A percentile compares a stretch with the other conserved stretches of the same genome.
Evolutionary conservation across 2,888 invertebrate species (phyloP).

Genomic region (Thumatha senex): DNA sequence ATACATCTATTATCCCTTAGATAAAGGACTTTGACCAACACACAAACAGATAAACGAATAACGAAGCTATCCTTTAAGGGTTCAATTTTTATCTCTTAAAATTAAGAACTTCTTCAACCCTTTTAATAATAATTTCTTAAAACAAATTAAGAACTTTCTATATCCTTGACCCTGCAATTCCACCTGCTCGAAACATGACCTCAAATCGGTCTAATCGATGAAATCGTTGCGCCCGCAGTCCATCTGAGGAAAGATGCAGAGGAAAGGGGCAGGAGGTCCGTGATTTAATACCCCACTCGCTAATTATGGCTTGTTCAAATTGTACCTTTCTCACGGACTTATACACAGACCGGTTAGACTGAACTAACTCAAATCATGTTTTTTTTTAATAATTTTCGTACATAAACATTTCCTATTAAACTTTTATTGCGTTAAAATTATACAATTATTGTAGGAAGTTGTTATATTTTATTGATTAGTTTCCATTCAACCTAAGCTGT

Average conservation of each 20-base stretch:
- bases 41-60: too few species aligned
- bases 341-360: slow-evolving; percentile 47
- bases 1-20: too few species aligned
- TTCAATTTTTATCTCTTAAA: too few species aligned
- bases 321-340: slow-evolving; percentile 78
- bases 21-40: too few species aligned
- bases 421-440: slow-evolving; percentile 39
- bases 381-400: slow-evolving; percentile 26
- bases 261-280: slow-evolving; percentile 50
- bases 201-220: slow-evolving; percentile 43
- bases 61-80: too few species aligned
- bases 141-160: slow-evolving; percentile 1
- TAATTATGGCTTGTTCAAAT: slow-evolving; percentile 83
- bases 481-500: slow-evolving; percentile 9
- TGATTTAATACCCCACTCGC: slow-evolving; percentile 78
- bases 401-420: slow-evolving; percentile 30
- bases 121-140: too few species aligned
- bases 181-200: slow-evolving; percentile 70
- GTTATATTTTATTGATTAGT: slow-evolving; percentile 29
- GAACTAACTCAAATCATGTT: slow-evolving; percentile 20
- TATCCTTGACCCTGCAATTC: slow-evolving; percentile 69
- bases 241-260: slow-evolving; percentile 22
- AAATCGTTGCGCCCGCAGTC: slow-evolving; percentile 38
- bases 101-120: too few species aligned
- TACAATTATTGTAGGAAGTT: slow-evolving; percentile 36